Evolutionary conservation across 2,113 vertebrate genomes (phyloP).

Genomic region (Perca schrenkii): DNA sequence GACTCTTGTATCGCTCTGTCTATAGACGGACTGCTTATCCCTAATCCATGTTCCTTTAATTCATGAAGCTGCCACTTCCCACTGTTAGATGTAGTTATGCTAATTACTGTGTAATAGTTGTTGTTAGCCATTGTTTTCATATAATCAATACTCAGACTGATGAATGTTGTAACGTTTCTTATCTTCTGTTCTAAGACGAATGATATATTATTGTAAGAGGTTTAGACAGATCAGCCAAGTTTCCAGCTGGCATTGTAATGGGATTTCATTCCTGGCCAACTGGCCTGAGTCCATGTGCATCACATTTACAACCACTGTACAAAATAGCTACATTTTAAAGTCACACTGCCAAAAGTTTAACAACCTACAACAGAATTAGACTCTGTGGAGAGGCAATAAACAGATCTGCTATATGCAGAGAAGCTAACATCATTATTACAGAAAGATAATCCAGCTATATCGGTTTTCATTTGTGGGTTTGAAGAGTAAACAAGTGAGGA

Average conservation of each 20-base stretch:
- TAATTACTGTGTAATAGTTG: not conserved
- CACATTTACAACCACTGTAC: constrained; percentile 45
- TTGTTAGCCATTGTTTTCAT: constrained; percentile 9
- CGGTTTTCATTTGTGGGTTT: not conserved
- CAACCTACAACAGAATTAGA: not conserved
- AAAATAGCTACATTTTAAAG: constrained; percentile 50
- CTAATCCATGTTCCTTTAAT: constrained; percentile 4
- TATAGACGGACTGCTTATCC: constrained; percentile 3
- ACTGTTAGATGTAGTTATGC: not conserved
- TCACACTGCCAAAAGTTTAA: constrained; percentile 1
- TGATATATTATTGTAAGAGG: constrained; percentile 64
- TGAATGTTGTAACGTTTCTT: constrained; percentile 17
- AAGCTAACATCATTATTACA: not conserved
- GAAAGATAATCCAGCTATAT: not conserved
- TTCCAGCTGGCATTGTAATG: constrained; percentile 72
- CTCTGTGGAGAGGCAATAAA: not conserved
- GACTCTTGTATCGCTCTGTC: constrained; percentile 3
- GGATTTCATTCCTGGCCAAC: constrained; percentile 69
- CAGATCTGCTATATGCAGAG: not conserved
- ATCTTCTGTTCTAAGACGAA: constrained; percentile 45
- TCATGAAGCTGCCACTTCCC: not conserved
- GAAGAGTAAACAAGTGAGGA: not conserved
- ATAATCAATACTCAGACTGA: constrained; percentile 5
- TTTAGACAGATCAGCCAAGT: constrained; percentile 68
- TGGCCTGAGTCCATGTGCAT: constrained; percentile 55